These are phyloP conservation scores for Pipra filicauda DNA, from an alignment of 2,113 vertebrate species.

Conservation along the genomic window DNA sequence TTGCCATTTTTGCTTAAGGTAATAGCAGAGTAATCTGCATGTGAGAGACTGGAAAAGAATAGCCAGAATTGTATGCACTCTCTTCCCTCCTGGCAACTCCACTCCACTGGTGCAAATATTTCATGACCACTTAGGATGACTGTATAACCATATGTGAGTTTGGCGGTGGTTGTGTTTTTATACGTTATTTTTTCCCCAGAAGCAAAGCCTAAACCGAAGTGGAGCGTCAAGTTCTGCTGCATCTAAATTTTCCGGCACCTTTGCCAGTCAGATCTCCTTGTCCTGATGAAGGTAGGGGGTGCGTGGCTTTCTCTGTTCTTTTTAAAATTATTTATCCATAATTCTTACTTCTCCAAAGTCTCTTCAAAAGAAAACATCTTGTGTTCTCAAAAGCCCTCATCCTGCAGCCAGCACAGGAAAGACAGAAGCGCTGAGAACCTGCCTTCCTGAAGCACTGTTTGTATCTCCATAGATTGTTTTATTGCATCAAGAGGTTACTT, in stretches of 20 bases:
- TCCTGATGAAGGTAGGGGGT: background rate
- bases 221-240: background rate
- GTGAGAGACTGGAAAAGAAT: background rate
- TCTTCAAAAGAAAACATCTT: background rate
- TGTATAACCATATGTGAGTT: background rate
- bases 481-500: background rate
- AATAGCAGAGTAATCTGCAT: background rate
- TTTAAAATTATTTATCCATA: background rate
- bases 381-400: background rate
- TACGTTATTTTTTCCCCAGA: background rate
- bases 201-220: background rate
- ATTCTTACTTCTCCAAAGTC: background rate
- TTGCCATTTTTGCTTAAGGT: constrained; percentile 2
- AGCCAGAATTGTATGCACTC: background rate
- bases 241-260: background rate
- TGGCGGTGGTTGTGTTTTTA: background rate
- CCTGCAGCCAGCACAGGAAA: background rate
- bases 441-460: background rate
- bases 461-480: background rate
- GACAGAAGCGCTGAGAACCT: background rate
- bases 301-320: background rate
- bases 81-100: background rate
- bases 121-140: background rate
- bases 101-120: background rate
- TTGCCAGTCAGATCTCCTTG: background rate